Conservation (phyloP, 2,888 invertebrate species). For the Drosophila affinis region DNA sequence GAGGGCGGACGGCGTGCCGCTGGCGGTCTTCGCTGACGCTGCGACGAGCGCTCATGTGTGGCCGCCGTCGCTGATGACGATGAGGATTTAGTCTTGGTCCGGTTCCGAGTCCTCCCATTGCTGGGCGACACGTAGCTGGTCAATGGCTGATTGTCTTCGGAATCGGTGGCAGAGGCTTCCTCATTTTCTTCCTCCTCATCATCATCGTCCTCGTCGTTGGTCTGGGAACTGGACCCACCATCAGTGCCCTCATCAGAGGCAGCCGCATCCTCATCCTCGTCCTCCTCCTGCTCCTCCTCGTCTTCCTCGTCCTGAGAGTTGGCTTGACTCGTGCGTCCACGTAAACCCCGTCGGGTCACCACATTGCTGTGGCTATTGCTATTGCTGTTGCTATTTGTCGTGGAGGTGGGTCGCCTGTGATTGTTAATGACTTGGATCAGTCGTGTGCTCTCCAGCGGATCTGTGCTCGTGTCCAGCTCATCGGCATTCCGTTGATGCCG, state of each 20-base stretch:
- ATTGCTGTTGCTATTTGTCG: conserved; percentile 55
- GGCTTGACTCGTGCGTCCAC: conserved; percentile 79
- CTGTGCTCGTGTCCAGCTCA: conserved; percentile 79
- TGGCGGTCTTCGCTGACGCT: conserved; percentile 49
- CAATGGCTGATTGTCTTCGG: conserved; percentile 84
- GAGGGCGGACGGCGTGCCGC: conserved; percentile 56
- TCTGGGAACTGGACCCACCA: conserved; percentile 76
- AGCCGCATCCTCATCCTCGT: conserved; percentile 67
- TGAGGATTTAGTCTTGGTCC: conserved; percentile 55
- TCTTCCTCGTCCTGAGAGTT: conserved; percentile 69
- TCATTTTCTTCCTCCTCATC: conserved; percentile 46
- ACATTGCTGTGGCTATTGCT: conserved; percentile 35
- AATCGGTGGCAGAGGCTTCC: conserved; percentile 78
- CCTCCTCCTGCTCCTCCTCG: conserved; percentile 54
- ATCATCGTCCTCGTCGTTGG: conserved; percentile 46
- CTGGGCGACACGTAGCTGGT: conserved; percentile 83
- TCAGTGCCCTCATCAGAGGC: conserved; percentile 82
- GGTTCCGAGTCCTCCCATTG: conserved; percentile 48
- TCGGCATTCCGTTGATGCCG: conserved; percentile 83
- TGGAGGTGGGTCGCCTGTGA: conserved; percentile 76
- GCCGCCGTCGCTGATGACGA: conserved; percentile 42
- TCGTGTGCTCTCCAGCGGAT: conserved; percentile 71
- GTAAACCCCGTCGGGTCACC: conserved; percentile 63
- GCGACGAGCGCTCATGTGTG: conserved; percentile 42
- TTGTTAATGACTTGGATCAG: conserved; percentile 65